A percentile compares a stretch with the other conserved stretches of the same genome.
phyloP scores from a whole-genome alignment of 1,140 invertebrate species.

The Ips nitidus region DNA sequence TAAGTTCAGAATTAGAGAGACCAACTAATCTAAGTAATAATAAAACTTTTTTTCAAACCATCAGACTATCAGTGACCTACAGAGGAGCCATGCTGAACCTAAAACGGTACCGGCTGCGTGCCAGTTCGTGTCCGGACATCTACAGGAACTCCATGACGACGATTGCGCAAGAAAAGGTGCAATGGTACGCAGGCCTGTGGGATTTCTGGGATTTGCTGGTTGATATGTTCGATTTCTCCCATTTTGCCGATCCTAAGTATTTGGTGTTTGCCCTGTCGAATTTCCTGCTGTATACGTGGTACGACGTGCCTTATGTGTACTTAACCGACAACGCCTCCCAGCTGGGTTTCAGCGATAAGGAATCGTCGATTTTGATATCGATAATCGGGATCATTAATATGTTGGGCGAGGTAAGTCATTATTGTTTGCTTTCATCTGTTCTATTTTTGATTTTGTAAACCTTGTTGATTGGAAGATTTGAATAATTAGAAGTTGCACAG shows the following conservation, averaged over 20 bases:
- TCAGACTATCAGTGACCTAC: conserved; percentile 75
- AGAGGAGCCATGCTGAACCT: conserved; percentile 85
- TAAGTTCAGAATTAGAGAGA: background rate
- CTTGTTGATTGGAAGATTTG: background rate
- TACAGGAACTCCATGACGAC: conserved; percentile 85
- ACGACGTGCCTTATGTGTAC: conserved; percentile 87
- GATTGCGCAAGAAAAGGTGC: conserved; percentile 74
- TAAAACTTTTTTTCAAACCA: background rate
- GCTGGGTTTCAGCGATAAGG: conserved; percentile 70
- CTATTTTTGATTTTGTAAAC: background rate
- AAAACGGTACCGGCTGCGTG: conserved; percentile 74
- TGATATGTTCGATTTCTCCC: conserved; percentile 78
- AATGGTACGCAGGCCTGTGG: conserved; percentile 71
- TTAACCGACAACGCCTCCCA: conserved; percentile 74
- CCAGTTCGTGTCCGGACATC: conserved; percentile 86
- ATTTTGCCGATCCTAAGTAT: conserved; percentile 73
- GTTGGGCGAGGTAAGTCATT: conserved; percentile 72
- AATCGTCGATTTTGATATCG: conserved; percentile 79
- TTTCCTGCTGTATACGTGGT: conserved; percentile 85
- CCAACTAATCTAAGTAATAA: background rate
- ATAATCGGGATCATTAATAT: conserved; percentile 85
- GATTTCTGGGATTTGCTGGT: conserved; percentile 72
- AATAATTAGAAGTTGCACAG: background rate
- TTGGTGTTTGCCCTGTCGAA: conserved; percentile 82
- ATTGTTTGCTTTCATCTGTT: background rate